Evolutionary conservation across 2,797 vertebrate species (phyloP).

Genomic region (Myotis myotis): DNA sequence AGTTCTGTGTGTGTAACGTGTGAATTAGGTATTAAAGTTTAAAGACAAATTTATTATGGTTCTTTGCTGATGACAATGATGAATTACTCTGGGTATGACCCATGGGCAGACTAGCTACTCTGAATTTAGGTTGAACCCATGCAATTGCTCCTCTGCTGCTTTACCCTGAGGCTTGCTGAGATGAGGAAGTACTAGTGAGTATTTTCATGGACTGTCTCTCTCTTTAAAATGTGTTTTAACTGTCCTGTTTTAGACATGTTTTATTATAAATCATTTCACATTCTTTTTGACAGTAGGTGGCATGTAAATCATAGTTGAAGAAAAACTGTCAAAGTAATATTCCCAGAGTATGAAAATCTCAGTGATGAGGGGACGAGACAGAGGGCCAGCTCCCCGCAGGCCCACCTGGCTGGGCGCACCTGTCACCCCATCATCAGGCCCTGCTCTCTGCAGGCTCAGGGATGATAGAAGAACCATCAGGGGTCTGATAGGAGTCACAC

Average conservation of each 20-base stretch:
- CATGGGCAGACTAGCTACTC: constrained; percentile 1
- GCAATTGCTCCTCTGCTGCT: background rate
- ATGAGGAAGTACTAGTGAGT: background rate
- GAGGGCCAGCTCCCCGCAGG: background rate
- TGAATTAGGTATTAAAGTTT: constrained; percentile 65
- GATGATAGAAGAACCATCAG: background rate
- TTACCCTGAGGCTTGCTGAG: background rate
- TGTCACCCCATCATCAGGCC: background rate
- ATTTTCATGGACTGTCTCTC: background rate
- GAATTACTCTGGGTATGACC: constrained; percentile 35
- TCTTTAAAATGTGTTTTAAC: constrained; percentile 53
- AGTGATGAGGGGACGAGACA: background rate
- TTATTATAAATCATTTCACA: constrained; percentile 54
- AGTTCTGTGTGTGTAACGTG: background rate
- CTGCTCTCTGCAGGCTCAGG: background rate
- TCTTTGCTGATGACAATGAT: constrained; percentile 48
- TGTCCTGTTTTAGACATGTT: constrained; percentile 50
- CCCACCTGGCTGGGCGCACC: background rate
- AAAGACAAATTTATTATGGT: constrained; percentile 65
- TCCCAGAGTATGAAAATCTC: background rate
- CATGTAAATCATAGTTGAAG: constrained; percentile 45
- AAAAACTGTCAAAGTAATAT: background rate
- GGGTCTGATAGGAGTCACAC: background rate
- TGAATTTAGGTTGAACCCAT: background rate
- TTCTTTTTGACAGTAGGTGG: constrained; percentile 31